These are phyloP conservation scores for Goniozus legneri DNA, from an alignment of 1,140 invertebrate genomes.

Conservation along the genomic window DNA sequence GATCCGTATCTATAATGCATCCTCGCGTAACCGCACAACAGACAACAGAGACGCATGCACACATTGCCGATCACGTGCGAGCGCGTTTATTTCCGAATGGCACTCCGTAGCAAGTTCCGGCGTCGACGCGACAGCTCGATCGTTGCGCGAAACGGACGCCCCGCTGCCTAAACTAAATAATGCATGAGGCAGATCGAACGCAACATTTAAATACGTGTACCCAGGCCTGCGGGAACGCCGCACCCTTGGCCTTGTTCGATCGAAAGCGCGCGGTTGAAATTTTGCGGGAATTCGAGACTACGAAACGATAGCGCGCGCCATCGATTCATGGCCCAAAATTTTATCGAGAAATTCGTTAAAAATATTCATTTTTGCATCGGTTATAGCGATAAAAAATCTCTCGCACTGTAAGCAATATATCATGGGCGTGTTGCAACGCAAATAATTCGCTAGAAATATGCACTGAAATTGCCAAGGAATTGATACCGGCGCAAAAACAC, in stretches of 20 bases:
- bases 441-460: too few relatives aligned
- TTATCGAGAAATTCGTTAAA: too few relatives aligned
- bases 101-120: slow-evolving; percentile 28
- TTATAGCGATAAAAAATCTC: too few relatives aligned
- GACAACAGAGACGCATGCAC: neutral
- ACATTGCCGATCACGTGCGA: neutral
- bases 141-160: slow-evolving; percentile 31
- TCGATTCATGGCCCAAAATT: too few relatives aligned
- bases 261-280: slow-evolving; percentile 1
- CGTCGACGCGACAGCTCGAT: slow-evolving; percentile 34
- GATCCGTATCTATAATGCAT: slow-evolving; percentile 28
- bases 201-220: slow-evolving; percentile 41
- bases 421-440: too few relatives aligned
- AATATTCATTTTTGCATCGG: too few relatives aligned
- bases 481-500: too few relatives aligned
- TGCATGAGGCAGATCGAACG: slow-evolving; percentile 40
- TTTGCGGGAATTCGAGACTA: slow-evolving; percentile 4
- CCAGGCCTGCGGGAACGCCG: slow-evolving; percentile 12
- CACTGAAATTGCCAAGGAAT: too few relatives aligned
- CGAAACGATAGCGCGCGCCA: too few relatives aligned
- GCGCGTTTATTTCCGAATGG: slow-evolving; percentile 33
- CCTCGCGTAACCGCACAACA: slow-evolving; percentile 16
- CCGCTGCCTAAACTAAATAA: slow-evolving; percentile 38
- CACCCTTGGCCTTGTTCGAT: slow-evolving; percentile 31
- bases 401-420: too few relatives aligned